These are phyloP conservation scores for Piscicola geometra DNA, from an alignment of 2,888 invertebrate genomes.

Conservation along the genomic window DNA sequence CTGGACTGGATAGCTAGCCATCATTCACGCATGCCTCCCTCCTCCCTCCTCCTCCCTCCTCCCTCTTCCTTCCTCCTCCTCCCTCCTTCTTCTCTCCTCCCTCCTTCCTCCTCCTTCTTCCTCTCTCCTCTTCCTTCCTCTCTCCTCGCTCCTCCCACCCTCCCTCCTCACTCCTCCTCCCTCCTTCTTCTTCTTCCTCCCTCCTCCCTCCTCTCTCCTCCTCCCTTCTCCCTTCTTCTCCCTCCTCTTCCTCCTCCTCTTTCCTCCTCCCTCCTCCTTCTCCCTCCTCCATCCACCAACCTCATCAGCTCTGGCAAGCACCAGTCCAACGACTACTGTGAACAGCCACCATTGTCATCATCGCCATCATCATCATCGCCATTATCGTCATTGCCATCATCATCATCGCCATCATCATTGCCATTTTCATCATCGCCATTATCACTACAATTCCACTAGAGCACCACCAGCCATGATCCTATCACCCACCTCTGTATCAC, in stretches of 20 bases:
- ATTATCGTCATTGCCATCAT: constrained; percentile 14
- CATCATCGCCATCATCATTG: not conserved
- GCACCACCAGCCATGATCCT: not conserved
- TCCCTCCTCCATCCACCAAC: not conserved
- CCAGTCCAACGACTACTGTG: not conserved
- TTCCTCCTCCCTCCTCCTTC: not conserved
- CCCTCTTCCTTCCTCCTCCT: not conserved
- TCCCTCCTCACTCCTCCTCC: no score
- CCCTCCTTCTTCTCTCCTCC: not conserved
- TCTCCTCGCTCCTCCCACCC: not conserved
- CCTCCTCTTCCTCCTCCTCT: not conserved
- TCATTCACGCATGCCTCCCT: no score
- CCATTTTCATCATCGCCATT: no score
- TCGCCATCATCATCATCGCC: constrained; percentile 25
- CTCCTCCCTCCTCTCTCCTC: not conserved
- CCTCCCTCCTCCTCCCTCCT: no score
- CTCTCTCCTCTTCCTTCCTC: not conserved
- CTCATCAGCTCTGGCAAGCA: not conserved
- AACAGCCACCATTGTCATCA: not conserved
- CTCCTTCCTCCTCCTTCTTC: not conserved
- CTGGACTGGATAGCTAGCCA: no score
- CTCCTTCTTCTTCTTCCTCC: not conserved
- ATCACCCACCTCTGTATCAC: not conserved
- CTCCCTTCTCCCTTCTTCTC: not conserved
- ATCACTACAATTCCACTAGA: not conserved